These are phyloP conservation scores for Diacarnus erythraeanus DNA, from an alignment of 37 sponge, comb jelly and placozoan species.

Conservation along the genomic window DNA sequence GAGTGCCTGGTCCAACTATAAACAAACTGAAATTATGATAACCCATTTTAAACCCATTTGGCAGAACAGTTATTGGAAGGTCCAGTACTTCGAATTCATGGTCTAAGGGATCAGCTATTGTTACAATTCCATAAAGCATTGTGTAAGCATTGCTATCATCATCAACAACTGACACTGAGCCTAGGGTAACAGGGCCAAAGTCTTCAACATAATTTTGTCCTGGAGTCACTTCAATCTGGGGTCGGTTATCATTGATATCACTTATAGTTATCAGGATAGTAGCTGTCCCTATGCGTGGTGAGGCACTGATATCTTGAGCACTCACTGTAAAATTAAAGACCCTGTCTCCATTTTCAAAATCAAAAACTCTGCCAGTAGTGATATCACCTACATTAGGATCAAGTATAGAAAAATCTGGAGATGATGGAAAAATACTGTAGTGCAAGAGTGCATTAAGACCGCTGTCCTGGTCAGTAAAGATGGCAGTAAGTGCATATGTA, in stretches of 20 bases:
- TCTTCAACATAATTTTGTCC: conserved; percentile 39
- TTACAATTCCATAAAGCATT: conserved; percentile 54
- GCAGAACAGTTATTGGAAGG: background rate
- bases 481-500: conserved; percentile 33
- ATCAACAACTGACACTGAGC: conserved; percentile 42
- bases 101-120: conserved; percentile 45
- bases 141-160: conserved; percentile 32
- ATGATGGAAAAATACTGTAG: conserved; percentile 27
- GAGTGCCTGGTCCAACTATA: conserved; percentile 40
- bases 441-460: conserved; percentile 39
- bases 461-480: conserved; percentile 58
- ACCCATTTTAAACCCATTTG: conserved; percentile 22
- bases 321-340: conserved; percentile 33
- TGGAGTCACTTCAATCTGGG: conserved; percentile 8
- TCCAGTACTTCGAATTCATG: conserved; percentile 10
- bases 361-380: conserved; percentile 44
- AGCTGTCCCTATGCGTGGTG: conserved; percentile 26
- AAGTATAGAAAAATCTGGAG: conserved; percentile 7
- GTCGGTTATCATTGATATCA: conserved; percentile 75
- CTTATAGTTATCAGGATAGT: conserved; percentile 38
- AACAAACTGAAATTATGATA: conserved; percentile 29
- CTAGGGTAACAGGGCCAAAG: conserved; percentile 23
- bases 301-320: conserved; percentile 54
- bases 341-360: conserved; percentile 41
- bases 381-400: conserved; percentile 29